These are phyloP conservation scores for Antedon mediterranea DNA, from an alignment of 53 echinoderm and acorn worm species.

Conservation along the genomic window DNA sequence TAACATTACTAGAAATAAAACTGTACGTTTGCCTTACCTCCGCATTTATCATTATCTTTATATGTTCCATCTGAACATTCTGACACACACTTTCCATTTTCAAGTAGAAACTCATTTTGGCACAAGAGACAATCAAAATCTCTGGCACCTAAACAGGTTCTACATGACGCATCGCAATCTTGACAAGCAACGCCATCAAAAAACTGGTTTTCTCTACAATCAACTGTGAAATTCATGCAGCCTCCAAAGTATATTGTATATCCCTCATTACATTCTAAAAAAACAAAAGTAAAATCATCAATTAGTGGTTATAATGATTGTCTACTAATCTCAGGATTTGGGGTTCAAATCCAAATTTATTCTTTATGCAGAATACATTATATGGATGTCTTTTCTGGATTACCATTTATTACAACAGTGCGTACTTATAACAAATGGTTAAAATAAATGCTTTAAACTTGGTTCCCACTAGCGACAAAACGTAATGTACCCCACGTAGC, in stretches of 20 bases:
- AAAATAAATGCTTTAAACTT: too few species aligned
- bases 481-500: too few species aligned
- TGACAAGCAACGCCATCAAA: neutral
- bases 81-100: neutral
- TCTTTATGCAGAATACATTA: too few species aligned
- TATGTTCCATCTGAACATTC: neutral
- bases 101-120: neutral
- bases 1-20: too few species aligned
- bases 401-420: too few species aligned
- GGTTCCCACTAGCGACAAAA: too few species aligned
- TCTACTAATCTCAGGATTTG: too few species aligned
- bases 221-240: neutral
- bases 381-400: too few species aligned
- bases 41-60: neutral
- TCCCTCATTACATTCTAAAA: neutral
- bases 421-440: too few species aligned
- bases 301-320: neutral
- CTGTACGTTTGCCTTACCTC: neutral
- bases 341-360: too few species aligned
- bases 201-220: neutral
- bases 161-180: constrained; percentile 33
- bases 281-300: too few species aligned
- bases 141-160: constrained; percentile 24
- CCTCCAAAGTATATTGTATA: neutral
- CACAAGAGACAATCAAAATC: constrained; percentile 12